These are phyloP conservation scores for Crossoptilon crossoptilon DNA, from an alignment of 2,797 vertebrate species.

Conservation along the genomic window DNA sequence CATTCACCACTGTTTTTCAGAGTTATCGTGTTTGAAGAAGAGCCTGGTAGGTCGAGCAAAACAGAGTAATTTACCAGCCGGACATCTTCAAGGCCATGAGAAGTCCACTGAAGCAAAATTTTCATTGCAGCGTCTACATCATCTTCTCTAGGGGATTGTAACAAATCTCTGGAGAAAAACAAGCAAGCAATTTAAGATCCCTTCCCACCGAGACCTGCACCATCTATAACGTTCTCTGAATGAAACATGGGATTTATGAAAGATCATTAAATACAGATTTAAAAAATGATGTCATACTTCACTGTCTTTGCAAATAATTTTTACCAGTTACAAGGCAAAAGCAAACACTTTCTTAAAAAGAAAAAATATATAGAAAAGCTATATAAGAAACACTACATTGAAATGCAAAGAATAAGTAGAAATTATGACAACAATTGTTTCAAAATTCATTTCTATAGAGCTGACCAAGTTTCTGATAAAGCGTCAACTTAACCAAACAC, in stretches of 20 bases:
- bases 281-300: neutral
- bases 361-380: neutral
- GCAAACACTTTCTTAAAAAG: neutral
- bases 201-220: neutral
- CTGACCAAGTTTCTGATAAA: neutral
- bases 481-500: neutral
- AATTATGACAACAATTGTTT: neutral
- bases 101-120: slow-evolving; percentile 88
- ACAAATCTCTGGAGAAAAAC: slow-evolving; percentile 82
- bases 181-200: neutral
- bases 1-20: slow-evolving; percentile 84
- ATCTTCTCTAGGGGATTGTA: slow-evolving; percentile 77
- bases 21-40: slow-evolving; percentile 86
- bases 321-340: neutral
- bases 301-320: neutral
- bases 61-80: slow-evolving; percentile 90
- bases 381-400: neutral
- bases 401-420: neutral
- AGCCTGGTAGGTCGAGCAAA: slow-evolving; percentile 87
- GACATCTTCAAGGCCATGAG: slow-evolving; percentile 88
- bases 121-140: slow-evolving; percentile 81
- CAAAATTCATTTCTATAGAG: neutral
- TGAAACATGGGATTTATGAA: neutral
- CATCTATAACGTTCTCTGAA: neutral
- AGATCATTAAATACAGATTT: neutral